Base-by-base conservation (phyloP, 2,888 invertebrate species). In the Mactromeris polynyma region DNA sequence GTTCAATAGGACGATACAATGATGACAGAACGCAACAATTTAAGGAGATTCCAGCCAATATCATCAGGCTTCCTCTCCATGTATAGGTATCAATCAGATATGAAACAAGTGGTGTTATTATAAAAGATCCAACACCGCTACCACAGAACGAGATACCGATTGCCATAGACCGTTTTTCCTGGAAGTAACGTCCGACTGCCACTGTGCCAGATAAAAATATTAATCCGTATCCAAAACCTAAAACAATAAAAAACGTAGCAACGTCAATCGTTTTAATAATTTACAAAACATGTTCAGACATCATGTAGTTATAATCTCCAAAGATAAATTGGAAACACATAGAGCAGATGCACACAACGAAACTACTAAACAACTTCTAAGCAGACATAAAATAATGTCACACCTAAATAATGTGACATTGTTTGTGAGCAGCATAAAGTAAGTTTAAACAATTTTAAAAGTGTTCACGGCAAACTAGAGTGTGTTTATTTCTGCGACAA, bases 201-300 rank as follows among this genome's bases (percentile, higher is more conserved):
- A 90, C 90, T 9, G 82, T 81, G 2, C 88, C 88, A 9, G 90
- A 78, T 77, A 90, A 31, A 73, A 77, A 88, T 78, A 90, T 9
- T 19, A 90, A 26, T 19, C 90, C 90, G 54, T 46, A 85, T 9
- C 90, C 90, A 42, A 88, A 82, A 17, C 90, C 90, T 90, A 83
- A 81, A 86, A 83, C 11, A 85, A 21, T 42, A 77, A 46, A 42
- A 79, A 17, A 17, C 26, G n/a, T n/a, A n/a, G n/a, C n/a, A n/a
- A n/a, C n/a, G n/a, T n/a, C n/a, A n/a, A n/a, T n/a, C n/a, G n/a
- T n/a, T n/a, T n/a, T n/a, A n/a, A n/a, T n/a, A n/a, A n/a, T n/a
- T n/a, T n/a, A n/a, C n/a, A n/a, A n/a, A n/a, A n/a, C n/a, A n/a
- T n/a, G n/a, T n/a, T n/a, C n/a, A n/a, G n/a, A n/a, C n/a, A n/a